Evolutionary conservation across 2,797 vertebrate species (phyloP).

Genomic region (Dicrostonyx torquatus): DNA sequence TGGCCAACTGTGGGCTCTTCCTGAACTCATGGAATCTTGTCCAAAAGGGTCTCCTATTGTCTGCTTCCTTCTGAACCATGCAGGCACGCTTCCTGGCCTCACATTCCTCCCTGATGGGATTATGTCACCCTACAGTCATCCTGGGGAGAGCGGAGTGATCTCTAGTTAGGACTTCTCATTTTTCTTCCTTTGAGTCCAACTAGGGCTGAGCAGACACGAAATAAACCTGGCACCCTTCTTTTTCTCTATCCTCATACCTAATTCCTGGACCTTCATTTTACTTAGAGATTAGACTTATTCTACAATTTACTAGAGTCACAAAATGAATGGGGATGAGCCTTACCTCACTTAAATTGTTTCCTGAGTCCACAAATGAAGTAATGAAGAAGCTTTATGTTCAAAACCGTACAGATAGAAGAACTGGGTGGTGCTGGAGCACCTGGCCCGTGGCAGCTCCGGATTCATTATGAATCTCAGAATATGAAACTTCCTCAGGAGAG

Average conservation of each 20-base stretch:
- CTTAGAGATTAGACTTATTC: conserved; percentile 5
- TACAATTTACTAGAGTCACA: neutral
- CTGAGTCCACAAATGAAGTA: neutral
- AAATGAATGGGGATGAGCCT: neutral
- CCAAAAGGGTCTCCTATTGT: neutral
- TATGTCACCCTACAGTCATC: neutral
- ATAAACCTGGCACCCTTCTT: neutral
- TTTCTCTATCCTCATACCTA: neutral
- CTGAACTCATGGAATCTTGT: neutral
- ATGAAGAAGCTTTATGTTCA: neutral
- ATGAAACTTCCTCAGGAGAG: neutral
- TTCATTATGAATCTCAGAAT: neutral
- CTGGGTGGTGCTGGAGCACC: neutral
- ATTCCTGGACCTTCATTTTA: neutral
- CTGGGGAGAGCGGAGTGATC: neutral
- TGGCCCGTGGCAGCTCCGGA: neutral
- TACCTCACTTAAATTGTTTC: neutral
- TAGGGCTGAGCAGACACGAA: neutral
- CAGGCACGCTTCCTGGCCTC: conserved; percentile 23
- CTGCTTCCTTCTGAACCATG: conserved; percentile 13
- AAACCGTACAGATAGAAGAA: neutral
- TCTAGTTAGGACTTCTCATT: neutral
- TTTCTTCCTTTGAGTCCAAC: conserved; percentile 45
- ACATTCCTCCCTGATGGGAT: neutral
- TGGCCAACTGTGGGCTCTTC: neutral